Evolutionary conservation across 2,113 vertebrate genomes (phyloP).

Genomic region (Amia ocellicauda): DNA sequence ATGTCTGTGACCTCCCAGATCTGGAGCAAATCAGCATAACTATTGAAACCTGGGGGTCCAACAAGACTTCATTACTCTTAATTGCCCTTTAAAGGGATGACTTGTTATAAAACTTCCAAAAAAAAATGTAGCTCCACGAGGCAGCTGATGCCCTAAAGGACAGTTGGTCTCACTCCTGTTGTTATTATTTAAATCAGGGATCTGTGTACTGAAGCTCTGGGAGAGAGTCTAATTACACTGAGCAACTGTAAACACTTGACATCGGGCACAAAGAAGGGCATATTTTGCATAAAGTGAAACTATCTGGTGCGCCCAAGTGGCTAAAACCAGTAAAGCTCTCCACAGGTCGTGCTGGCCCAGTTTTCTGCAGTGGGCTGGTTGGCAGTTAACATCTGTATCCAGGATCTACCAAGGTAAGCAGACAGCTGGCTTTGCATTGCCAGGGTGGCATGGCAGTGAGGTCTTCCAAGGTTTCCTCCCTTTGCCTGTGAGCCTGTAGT

Average conservation of each 20-base stretch:
- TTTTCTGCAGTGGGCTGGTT: too few species aligned
- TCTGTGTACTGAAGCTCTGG: constrained; percentile 31
- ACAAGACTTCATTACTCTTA: constrained; percentile 53
- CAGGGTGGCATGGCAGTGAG: too few species aligned
- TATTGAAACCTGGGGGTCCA: constrained; percentile 51
- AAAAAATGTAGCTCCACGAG: constrained; percentile 40
- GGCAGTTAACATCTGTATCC: too few species aligned
- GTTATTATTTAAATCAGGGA: constrained; percentile 29
- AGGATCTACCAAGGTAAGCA: too few species aligned
- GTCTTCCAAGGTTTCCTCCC: too few species aligned
- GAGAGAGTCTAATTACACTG: constrained; percentile 37
- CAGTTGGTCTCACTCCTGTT: constrained; percentile 49
- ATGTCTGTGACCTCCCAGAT: constrained; percentile 40
- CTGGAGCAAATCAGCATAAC: constrained; percentile 45
- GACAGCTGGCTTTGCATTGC: too few species aligned
- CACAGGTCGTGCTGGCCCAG: too few species aligned
- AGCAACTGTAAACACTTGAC: constrained; percentile 55
- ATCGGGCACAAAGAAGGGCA: constrained; percentile 40
- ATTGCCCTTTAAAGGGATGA: constrained; percentile 52
- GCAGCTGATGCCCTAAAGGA: constrained; percentile 61
- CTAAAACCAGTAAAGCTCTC: too few species aligned
- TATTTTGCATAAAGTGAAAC: too few species aligned
- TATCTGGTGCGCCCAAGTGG: too few species aligned
- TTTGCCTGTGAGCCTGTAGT: too few species aligned
- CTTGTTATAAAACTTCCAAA: constrained; percentile 44